A percentile compares a stretch with the other conserved stretches of the same genome.
These are phyloP conservation scores for Drosophila sp. DNA, from an alignment of 1,140 invertebrate species.

Conservation along the genomic window DNA sequence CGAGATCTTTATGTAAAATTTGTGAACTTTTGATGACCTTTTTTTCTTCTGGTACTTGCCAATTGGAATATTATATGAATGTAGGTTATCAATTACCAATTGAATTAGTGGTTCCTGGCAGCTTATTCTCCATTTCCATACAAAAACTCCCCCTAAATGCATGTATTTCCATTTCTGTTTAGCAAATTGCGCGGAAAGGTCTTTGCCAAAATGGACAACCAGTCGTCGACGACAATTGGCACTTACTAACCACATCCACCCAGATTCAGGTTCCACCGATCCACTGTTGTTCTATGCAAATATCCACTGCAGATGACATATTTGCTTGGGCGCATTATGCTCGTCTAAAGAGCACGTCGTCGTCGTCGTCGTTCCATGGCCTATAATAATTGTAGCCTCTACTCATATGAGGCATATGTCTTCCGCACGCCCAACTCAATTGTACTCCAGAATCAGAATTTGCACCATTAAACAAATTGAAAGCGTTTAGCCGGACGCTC, in stretches of 20 bases:
- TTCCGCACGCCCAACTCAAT: slow-evolving; percentile 63
- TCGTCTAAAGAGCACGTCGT: slow-evolving; percentile 37
- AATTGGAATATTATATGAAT: no score
- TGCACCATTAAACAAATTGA: slow-evolving; percentile 79
- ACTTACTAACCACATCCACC: neutral
- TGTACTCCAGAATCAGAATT: slow-evolving; percentile 47
- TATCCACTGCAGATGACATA: slow-evolving; percentile 67
- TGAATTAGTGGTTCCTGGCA: no score
- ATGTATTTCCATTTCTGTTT: neutral
- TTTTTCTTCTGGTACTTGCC: no score
- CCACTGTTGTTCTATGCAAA: slow-evolving; percentile 49
- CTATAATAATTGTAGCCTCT: neutral
- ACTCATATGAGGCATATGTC: slow-evolving; percentile 53
- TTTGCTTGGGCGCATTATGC: slow-evolving; percentile 54
- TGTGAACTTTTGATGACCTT: no score
- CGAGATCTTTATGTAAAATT: no score
- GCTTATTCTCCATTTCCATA: no score
- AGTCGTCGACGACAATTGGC: neutral
- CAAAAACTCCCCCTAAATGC: no score
- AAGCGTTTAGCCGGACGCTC: slow-evolving; percentile 71
- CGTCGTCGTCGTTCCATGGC: neutral
- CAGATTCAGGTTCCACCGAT: neutral
- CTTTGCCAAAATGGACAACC: slow-evolving; percentile 20
- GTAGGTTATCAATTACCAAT: no score
- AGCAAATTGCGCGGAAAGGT: slow-evolving; percentile 36